These are phyloP conservation scores for Protonemura montana DNA, from an alignment of 2,888 invertebrate species.

Conservation along the genomic window DNA sequence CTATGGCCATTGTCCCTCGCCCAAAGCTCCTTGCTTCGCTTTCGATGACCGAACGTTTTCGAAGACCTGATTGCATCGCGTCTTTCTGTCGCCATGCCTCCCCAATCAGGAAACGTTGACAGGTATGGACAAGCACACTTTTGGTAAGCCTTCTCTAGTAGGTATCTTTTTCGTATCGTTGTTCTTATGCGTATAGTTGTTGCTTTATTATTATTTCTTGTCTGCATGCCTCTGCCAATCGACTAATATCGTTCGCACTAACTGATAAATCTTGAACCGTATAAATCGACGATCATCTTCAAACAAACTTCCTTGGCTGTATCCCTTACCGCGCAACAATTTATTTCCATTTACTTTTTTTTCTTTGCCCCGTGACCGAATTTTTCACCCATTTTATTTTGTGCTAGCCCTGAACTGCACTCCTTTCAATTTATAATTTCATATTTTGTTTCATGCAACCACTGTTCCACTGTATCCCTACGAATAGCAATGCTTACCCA, in stretches of 20 bases:
- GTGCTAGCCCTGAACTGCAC: background rate
- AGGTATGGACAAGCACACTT: constrained; percentile 49
- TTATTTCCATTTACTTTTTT: background rate
- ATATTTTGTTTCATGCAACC: background rate
- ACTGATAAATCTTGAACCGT: background rate
- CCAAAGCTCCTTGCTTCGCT: constrained; percentile 48
- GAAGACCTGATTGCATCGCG: constrained; percentile 48
- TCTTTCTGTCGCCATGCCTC: constrained; percentile 51
- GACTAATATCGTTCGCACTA: constrained; percentile 14
- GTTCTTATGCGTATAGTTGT: background rate
- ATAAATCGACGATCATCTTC: background rate
- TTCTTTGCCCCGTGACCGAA: background rate
- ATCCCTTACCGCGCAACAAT: background rate
- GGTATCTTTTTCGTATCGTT: constrained; percentile 43
- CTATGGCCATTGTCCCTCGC: constrained; percentile 41
- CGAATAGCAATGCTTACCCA: background rate
- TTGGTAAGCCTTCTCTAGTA: constrained; percentile 45
- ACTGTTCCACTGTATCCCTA: background rate
- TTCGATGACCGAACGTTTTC: constrained; percentile 47
- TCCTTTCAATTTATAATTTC: background rate
- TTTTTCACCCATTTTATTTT: background rate
- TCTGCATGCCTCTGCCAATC: background rate
- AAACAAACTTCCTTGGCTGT: background rate
- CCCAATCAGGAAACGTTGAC: constrained; percentile 47
- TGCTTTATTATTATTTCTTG: constrained; percentile 13